Evolutionary conservation across 2,888 invertebrate species (phyloP), one percentile per base, ranked within the genome.

Genomic region (Pilophorus perplexus): DNA sequence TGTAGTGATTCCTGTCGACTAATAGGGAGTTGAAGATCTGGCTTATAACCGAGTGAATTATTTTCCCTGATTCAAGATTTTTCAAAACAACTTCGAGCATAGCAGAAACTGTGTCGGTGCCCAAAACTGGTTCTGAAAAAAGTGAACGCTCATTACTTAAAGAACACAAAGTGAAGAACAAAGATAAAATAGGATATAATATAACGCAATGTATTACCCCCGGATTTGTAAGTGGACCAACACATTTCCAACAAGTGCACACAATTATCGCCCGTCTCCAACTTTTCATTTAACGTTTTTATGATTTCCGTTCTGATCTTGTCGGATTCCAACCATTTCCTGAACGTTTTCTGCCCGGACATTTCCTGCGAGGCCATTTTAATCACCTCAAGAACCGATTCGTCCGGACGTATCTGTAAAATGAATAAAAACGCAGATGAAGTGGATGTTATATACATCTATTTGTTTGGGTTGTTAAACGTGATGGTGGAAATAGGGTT

Each of bases 241-340:
- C 62, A 62, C 62, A 62, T 62, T 18, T 62, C 62, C 44, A 62
- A 40, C n/a, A 62, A 28, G 20, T 62, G 44, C n/a, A 48, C 22
- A 20, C 44, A 62, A 14, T 48, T 62, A 12, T 23, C 33, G 5
- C 20, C 33, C 1, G 48, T 18, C 8, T 44, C 46, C 14, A 62
- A 46, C 12, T 48, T 20, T 2, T 62, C 62, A 8, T 23, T 20
- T 1, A 62, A 28, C 2, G 20, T 46, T 46, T 46, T 48, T 5
- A 62, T 46, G 23, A 68, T 48, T 48, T 55, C 64, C 38, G 6
- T 27, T 57, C 50, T 62, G 12, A 68, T 44, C 14, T 44, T 44
- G 10, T 62, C 64, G 20, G 66, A 66, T 23, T 62, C 48, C 2
- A 68, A 25, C 68, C 68, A 68, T 8, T 55, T 44, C 18, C 48